Evolutionary conservation across 2,113 vertebrate species (phyloP).

Genomic region (Notothenia coriiceps): DNA sequence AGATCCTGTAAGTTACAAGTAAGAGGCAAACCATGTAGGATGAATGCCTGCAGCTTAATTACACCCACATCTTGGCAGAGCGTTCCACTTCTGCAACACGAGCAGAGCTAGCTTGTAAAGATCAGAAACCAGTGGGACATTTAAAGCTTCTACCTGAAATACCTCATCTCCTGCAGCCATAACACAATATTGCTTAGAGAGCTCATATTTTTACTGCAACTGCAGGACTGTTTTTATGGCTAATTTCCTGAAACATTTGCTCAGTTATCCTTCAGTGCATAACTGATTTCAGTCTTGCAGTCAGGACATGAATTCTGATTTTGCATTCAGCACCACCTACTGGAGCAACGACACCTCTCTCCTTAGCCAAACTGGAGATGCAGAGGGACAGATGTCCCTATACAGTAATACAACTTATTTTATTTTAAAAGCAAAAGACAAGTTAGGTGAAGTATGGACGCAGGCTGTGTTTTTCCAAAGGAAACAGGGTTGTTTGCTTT

Average conservation of each 20-base stretch:
- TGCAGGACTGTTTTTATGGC: slow-evolving; percentile 52
- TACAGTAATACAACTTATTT: slow-evolving; percentile 13
- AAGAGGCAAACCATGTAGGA: slow-evolving; percentile 34
- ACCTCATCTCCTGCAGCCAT: slow-evolving; percentile 44
- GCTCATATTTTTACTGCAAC: slow-evolving; percentile 49
- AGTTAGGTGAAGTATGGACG: slow-evolving; percentile 24
- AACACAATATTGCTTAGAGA: slow-evolving; percentile 37
- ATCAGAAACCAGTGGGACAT: slow-evolving; percentile 58
- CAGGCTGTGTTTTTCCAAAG: slow-evolving; percentile 59
- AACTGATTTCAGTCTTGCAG: slow-evolving; percentile 28
- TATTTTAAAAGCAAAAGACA: slow-evolving; percentile 11
- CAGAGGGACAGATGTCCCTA: slow-evolving; percentile 12
- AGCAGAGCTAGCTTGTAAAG: slow-evolving; percentile 76
- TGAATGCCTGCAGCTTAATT: slow-evolving; percentile 74
- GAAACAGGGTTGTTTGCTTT: slow-evolving; percentile 69
- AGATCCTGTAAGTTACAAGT: slow-evolving; percentile 70
- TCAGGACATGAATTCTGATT: slow-evolving; percentile 33
- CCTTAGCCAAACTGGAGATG: not conserved
- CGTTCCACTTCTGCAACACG: slow-evolving; percentile 57
- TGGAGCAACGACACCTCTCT: slow-evolving; percentile 51
- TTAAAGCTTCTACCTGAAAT: slow-evolving; percentile 65
- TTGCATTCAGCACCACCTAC: slow-evolving; percentile 72
- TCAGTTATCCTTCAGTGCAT: slow-evolving; percentile 36
- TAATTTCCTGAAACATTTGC: slow-evolving; percentile 69
- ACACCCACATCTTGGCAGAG: slow-evolving; percentile 65